Evolutionary conservation across 2,113 vertebrate species (phyloP).

Genomic region (Otocyon megalotis): DNA sequence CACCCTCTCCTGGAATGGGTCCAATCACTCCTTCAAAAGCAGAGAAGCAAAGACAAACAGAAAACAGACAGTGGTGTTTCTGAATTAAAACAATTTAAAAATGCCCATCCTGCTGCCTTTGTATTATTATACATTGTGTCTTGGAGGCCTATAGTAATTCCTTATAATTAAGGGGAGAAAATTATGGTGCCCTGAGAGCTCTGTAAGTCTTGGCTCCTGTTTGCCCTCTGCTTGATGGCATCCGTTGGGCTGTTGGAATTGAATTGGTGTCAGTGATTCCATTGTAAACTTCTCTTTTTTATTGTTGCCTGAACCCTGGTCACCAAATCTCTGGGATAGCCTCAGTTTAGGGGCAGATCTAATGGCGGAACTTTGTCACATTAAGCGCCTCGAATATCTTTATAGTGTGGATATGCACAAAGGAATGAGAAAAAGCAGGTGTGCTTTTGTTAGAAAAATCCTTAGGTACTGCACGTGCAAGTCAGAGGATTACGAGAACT

Average conservation of each 20-base stretch:
- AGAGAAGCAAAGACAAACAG: constrained; percentile 26
- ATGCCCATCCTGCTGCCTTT: neutral
- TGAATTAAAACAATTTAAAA: neutral
- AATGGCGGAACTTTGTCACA: neutral
- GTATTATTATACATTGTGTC: neutral
- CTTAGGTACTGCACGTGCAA: neutral
- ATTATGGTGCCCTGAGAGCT: neutral
- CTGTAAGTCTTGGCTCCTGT: neutral
- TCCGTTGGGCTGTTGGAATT: neutral
- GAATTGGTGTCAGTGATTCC: neutral
- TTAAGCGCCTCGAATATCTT: constrained; percentile 50
- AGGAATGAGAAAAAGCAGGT: neutral
- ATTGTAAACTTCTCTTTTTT: constrained; percentile 28
- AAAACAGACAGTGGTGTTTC: neutral
- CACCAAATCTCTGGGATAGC: neutral
- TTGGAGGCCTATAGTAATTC: constrained; percentile 24
- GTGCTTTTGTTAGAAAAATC: constrained; percentile 27
- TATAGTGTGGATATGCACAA: neutral
- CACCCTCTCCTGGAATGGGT: neutral
- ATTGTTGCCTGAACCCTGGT: neutral
- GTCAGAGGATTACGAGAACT: neutral
- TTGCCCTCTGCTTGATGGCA: neutral
- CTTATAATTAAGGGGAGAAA: constrained; percentile 2
- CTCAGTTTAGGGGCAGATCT: neutral
- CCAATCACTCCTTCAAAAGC: constrained; percentile 11